Conservation (phyloP, 2,888 invertebrate species). For the Coecobrya sp. region DNA sequence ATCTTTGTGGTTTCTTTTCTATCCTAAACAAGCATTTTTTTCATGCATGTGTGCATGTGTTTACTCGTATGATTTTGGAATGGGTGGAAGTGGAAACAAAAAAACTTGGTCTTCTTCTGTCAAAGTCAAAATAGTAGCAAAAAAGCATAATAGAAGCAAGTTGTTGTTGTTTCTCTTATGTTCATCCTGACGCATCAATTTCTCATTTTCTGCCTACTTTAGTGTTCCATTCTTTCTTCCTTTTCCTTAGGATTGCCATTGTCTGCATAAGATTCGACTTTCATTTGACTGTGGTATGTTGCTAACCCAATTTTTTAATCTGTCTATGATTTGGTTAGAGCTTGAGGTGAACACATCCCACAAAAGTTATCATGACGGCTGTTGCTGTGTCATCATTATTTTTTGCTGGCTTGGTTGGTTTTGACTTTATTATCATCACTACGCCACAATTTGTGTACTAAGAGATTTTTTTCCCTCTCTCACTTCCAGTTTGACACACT, state of each 20-base stretch:
- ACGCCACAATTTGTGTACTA: background rate
- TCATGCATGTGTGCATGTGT: background rate
- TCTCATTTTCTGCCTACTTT: conserved; percentile 36
- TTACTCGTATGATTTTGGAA: background rate
- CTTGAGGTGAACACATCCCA: background rate
- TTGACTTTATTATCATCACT: conserved; percentile 11
- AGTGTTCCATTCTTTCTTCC: background rate
- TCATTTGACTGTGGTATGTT: conserved; percentile 53
- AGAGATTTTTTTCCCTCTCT: background rate
- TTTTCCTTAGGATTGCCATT: background rate
- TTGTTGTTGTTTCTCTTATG: background rate
- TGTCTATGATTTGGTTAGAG: background rate
- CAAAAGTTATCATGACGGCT: background rate
- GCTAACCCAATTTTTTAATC: conserved; percentile 66
- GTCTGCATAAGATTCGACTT: conserved; percentile 21
- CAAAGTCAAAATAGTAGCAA: conserved; percentile 38
- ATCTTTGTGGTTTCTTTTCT: background rate
- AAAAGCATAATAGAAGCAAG: background rate
- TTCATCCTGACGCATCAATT: conserved; percentile 35
- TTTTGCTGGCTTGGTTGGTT: conserved; percentile 34
- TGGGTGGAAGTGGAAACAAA: background rate
- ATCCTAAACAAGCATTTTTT: background rate
- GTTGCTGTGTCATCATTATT: conserved; percentile 45
- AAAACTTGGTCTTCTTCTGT: conserved; percentile 31
- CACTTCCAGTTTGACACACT: conserved; percentile 51